phyloP scores from a whole-genome alignment of 2,888 invertebrate genomes.

The Orthosia gracilis region DNA sequence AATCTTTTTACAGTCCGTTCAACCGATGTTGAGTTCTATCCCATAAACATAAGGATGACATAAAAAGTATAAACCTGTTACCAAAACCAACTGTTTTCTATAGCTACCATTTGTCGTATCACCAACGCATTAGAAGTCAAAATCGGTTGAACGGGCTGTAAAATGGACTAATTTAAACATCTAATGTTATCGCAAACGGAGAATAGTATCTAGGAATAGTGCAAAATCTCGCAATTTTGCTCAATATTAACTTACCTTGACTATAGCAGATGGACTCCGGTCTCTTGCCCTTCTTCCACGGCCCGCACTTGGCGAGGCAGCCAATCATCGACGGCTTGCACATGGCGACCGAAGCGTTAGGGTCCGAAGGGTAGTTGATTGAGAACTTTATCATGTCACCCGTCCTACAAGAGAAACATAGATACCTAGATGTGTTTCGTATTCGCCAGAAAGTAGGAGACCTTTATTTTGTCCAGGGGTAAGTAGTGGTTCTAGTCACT shows the following conservation, averaged over 20 bases:
- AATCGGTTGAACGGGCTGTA: too few species aligned
- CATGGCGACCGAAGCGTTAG: slow-evolving; percentile 85
- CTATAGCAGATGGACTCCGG: slow-evolving; percentile 92
- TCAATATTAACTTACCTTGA: slow-evolving; percentile 81
- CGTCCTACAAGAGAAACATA: slow-evolving; percentile 77
- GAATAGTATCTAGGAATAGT: background rate
- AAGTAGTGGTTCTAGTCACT: too few species aligned
- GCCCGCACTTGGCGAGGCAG: slow-evolving; percentile 92
- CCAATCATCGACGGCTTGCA: slow-evolving; percentile 92
- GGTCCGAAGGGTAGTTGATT: slow-evolving; percentile 91
- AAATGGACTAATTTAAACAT: too few species aligned
- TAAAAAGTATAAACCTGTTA: too few species aligned
- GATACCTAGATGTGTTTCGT: background rate
- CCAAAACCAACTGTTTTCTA: too few species aligned
- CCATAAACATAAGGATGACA: too few species aligned
- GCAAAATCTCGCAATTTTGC: background rate
- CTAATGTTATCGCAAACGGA: too few species aligned
- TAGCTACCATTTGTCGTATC: too few species aligned
- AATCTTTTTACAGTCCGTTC: too few species aligned
- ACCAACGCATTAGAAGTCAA: too few species aligned
- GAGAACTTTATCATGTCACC: slow-evolving; percentile 91
- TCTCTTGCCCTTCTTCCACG: slow-evolving; percentile 87
- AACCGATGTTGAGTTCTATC: too few species aligned
- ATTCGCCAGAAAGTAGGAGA: background rate
- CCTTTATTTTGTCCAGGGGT: too few species aligned